A percentile compares a stretch with the other conserved stretches of the same genome.
phyloP scores from a whole-genome alignment of 2,888 invertebrate genomes.

The Spisula solida region DNA sequence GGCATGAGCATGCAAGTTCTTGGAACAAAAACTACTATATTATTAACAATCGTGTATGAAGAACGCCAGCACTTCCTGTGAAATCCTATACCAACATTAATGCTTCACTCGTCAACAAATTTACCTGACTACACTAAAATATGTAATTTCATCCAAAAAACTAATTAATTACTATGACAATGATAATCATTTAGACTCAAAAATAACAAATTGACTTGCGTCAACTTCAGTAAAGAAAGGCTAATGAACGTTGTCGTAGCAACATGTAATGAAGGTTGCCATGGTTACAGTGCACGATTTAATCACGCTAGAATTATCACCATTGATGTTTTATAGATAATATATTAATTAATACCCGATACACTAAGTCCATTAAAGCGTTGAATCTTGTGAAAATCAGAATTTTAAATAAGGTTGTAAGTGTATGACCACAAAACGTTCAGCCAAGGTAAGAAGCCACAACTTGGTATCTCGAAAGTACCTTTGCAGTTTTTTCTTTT shows the following conservation, averaged over 20 bases:
- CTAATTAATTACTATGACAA: slow-evolving; percentile 16
- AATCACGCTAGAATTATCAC: background rate
- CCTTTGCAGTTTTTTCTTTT: too few species aligned
- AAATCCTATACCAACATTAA: background rate
- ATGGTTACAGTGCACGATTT: background rate
- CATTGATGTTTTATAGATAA: background rate
- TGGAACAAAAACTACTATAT: background rate
- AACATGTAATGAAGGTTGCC: background rate
- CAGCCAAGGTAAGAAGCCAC: too few species aligned
- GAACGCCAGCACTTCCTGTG: background rate
- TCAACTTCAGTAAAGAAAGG: background rate
- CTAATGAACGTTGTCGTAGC: slow-evolving; percentile 12
- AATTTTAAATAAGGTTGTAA: too few species aligned
- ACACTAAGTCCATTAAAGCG: background rate
- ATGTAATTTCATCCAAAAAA: slow-evolving; percentile 2
- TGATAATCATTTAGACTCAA: background rate
- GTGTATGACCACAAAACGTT: too few species aligned
- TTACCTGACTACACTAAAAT: background rate
- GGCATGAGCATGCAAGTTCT: too few species aligned
- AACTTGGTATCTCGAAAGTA: too few species aligned
- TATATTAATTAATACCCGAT: background rate
- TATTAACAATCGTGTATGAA: background rate
- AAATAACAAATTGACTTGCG: background rate
- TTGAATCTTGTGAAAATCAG: too few species aligned
- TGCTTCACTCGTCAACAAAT: background rate